phyloP scores from a whole-genome alignment of 2,888 invertebrate genomes.

The Pyrochroa serraticornis region DNA sequence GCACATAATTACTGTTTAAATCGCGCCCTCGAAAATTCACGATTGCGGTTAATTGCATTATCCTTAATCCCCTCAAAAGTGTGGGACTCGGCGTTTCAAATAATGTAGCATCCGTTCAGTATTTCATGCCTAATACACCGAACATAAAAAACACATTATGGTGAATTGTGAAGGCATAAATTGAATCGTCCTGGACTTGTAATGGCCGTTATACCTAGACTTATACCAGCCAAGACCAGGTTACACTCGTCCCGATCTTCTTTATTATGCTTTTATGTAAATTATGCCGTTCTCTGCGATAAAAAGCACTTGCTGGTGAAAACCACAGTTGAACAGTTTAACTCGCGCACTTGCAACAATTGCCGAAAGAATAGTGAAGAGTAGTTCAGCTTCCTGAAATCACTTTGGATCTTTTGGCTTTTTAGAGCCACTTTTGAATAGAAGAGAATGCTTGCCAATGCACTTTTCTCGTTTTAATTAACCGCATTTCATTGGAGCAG shows the following conservation, averaged over 20 bases:
- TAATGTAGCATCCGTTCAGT: no score
- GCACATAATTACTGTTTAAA: no score
- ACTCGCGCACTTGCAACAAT: no score
- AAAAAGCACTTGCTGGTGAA: no score
- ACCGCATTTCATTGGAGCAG: neutral
- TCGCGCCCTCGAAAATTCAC: no score
- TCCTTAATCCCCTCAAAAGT: no score
- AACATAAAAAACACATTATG: no score
- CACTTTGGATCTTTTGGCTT: neutral
- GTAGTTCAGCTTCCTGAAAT: neutral
- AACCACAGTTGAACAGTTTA: no score
- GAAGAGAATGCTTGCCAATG: neutral
- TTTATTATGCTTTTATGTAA: constrained; percentile 17
- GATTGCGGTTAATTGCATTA: no score
- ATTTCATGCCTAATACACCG: no score
- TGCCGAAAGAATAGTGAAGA: no score
- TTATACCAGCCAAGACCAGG: constrained; percentile 1
- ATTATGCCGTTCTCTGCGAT: neutral
- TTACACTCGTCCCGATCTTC: constrained; percentile 5
- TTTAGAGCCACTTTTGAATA: neutral
- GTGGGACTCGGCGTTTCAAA: no score
- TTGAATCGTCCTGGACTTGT: constrained; percentile 3
- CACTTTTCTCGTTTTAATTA: constrained; percentile 13
- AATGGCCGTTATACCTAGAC: constrained; percentile 8
- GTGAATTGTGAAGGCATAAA: constrained; percentile 1